Base-by-base conservation (phyloP, 2,888 invertebrate species). In the Harmothoe impar region DNA sequence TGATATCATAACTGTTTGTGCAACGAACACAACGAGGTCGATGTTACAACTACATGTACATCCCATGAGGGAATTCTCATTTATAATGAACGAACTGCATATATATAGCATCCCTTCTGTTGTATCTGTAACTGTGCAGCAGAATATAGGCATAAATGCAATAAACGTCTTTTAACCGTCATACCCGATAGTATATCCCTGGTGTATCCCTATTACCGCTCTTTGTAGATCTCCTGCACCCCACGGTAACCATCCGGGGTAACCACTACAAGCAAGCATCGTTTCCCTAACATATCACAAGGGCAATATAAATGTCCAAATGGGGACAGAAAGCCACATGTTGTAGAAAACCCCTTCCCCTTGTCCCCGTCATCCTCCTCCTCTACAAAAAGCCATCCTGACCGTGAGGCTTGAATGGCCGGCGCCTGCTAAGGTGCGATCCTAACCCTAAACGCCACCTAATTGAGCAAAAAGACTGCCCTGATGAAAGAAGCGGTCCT, bases 261-360 rank as follows among this genome's bases (percentile, higher is more conserved):
- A 72, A 29, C 43, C 72, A 72, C 31, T 72, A 29, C 25, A 72
- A 25, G 25, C 29, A 72, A 29, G 29, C 72, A 25, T 29, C 25
- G 31, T 72, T 72, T 0, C 31, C 72, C 29, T 15, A 72, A 72
- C 72, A 72, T 25, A 72, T 29, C 15, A 43, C 43, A 43, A 7
- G 15, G 31, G 72, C 72, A 72, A 72, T 72, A 72, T 72, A 72
- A 72, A 29, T 72, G 72, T 72, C 25, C 72, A 72, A 72, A n/a
- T 72, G 20, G 29, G 72, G 72, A 23, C 29, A 72, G 72, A 72
- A 68, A 25, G 5, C 72, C 72, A 29, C 72, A 72, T 1, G 15
- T n/a, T 62, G 62, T 62, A 3, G 3, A 62, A 15, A 62, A n/a
- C 43, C 43, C 5, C 10, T 43, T 43, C 43, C 43, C 43, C 43